These are phyloP conservation scores for Peribatodes rhomboidaria DNA, from an alignment of 2,888 invertebrate species.

Conservation along the genomic window DNA sequence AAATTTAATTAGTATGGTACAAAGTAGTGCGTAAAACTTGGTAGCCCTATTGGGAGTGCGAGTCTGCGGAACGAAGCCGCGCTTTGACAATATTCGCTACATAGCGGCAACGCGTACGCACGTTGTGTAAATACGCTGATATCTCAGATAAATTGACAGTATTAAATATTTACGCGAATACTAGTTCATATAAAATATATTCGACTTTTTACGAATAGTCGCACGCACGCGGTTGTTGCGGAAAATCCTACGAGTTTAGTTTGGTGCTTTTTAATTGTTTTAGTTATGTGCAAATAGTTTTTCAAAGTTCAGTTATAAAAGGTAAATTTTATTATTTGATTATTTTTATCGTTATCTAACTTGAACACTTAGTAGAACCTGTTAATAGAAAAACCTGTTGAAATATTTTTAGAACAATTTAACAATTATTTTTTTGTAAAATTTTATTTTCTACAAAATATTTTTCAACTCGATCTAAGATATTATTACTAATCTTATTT, in stretches of 20 bases:
- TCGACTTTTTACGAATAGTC: background rate
- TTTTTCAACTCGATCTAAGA: too few species aligned
- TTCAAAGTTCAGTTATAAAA: background rate
- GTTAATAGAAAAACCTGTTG: too few species aligned
- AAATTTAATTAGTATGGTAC: background rate
- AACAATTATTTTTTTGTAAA: too few species aligned
- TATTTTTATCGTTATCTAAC: background rate
- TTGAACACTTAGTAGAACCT: too few species aligned
- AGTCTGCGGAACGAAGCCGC: constrained; percentile 47
- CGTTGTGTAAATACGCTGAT: constrained; percentile 17
- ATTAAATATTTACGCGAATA: constrained; percentile 5
- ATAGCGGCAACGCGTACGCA: constrained; percentile 58
- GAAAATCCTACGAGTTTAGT: background rate
- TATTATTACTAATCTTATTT: too few species aligned
- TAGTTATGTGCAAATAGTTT: constrained; percentile 12
- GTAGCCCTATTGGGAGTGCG: constrained; percentile 28
- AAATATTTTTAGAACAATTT: too few species aligned
- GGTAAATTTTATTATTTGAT: constrained; percentile 1
- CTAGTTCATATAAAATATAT: background rate
- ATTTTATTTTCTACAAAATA: too few species aligned
- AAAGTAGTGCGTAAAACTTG: constrained; percentile 24
- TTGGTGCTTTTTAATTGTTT: background rate
- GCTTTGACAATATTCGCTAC: constrained; percentile 78
- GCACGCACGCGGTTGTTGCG: background rate
- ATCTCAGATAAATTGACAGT: constrained; percentile 21